phyloP scores from a whole-genome alignment of 2,888 invertebrate species.

The Smittia sp. region DNA sequence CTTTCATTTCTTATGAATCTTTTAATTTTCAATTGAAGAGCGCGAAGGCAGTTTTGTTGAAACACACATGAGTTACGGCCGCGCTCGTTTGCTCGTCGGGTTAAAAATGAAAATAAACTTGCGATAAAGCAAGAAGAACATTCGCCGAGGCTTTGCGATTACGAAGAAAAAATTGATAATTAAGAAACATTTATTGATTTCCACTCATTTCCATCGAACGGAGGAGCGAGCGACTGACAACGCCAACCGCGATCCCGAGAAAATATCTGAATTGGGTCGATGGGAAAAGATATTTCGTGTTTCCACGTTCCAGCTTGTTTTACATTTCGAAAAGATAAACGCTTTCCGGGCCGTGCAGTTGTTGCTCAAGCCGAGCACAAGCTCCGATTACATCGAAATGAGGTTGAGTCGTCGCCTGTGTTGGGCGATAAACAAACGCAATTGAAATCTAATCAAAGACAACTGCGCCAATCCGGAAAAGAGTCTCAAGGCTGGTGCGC shows the following conservation, averaged over 20 bases:
- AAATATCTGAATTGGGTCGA: not conserved
- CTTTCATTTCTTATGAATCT: constrained; percentile 10
- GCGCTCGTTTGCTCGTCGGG: not conserved
- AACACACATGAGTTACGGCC: constrained; percentile 1
- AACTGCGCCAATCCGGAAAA: not conserved
- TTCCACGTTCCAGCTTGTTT: not conserved
- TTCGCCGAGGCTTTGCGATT: constrained; percentile 1
- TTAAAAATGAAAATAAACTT: constrained; percentile 14
- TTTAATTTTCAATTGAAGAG: constrained; percentile 17
- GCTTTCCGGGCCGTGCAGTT: not conserved
- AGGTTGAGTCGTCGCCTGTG: too few species aligned
- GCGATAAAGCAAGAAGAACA: not conserved
- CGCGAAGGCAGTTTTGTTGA: not conserved
- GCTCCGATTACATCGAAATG: not conserved
- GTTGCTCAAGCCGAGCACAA: not conserved
- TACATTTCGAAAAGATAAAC: not conserved
- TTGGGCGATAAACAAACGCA: not conserved
- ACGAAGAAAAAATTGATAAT: constrained; percentile 8
- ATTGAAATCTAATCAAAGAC: not conserved
- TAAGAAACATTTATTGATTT: not conserved
- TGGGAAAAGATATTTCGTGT: not conserved
- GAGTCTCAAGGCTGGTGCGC: not conserved
- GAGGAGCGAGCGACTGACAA: not conserved
- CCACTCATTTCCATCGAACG: not conserved
- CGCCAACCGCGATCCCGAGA: not conserved